A percentile compares a stretch with the other conserved stretches of the same genome.
Evolutionary conservation across 2,888 invertebrate genomes (phyloP).

Genomic region (Rhamphomyia laevipes): DNA sequence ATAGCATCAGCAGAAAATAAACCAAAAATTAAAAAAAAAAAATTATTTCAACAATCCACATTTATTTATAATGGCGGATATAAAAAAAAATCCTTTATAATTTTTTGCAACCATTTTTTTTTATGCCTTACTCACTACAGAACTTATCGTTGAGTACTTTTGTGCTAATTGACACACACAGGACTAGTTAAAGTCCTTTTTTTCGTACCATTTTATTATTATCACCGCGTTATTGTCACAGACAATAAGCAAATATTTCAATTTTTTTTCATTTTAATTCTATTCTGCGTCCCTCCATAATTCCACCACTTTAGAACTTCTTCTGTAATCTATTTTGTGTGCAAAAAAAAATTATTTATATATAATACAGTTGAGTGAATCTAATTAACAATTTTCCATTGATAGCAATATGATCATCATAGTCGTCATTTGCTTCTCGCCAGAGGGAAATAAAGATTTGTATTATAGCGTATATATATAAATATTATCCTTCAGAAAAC

Average conservation of each 20-base stretch:
- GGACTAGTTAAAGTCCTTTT: not conserved
- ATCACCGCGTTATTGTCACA: not conserved
- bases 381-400: conserved; percentile 40
- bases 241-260: not conserved
- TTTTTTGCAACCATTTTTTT: too few relatives aligned
- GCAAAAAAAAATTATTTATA: not conserved
- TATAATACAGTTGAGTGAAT: conserved; percentile 22
- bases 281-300: not conserved
- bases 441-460: not conserved
- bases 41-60: too few relatives aligned
- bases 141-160: conserved; percentile 7
- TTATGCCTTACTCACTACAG: too few relatives aligned
- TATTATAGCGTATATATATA: too few relatives aligned
- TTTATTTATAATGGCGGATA: too few relatives aligned
- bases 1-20: too few relatives aligned
- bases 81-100: too few relatives aligned
- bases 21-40: too few relatives aligned
- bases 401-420: conserved; percentile 19
- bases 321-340: too few relatives aligned
- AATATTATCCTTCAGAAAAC: not conserved
- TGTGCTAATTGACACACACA: conserved; percentile 15
- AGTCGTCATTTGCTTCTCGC: not conserved
- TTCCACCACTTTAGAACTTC: not conserved
- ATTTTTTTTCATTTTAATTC: not conserved
- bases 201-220: not conserved